phyloP scores from a whole-genome alignment of 1,140 invertebrate species.

The Glomeris maerens region DNA sequence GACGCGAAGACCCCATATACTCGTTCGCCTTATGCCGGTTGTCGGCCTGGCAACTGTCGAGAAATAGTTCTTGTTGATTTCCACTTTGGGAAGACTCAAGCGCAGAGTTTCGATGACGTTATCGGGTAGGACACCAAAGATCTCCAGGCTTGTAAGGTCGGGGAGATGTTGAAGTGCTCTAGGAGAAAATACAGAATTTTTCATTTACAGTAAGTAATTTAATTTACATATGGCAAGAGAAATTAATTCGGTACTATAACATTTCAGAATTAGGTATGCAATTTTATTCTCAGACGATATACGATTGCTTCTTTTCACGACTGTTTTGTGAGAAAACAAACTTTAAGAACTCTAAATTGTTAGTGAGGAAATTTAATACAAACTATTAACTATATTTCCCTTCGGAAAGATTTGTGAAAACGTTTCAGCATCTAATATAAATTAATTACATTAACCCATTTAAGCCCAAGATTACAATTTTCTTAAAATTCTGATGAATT shows the following conservation, averaged over 20 bases:
- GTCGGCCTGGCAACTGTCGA: slow-evolving; percentile 75
- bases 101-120: slow-evolving; percentile 41
- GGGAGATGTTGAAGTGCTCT: slow-evolving; percentile 40
- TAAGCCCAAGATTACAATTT: too few relatives aligned
- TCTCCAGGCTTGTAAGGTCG: slow-evolving; percentile 50
- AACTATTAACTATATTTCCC: too few relatives aligned
- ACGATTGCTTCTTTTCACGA: too few relatives aligned
- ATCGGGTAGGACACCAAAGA: slow-evolving; percentile 56
- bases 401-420: too few relatives aligned
- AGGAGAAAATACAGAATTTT: slow-evolving; percentile 13
- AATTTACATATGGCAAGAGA: slow-evolving; percentile 2
- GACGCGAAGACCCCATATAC: slow-evolving; percentile 72
- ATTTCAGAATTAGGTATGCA: too few relatives aligned
- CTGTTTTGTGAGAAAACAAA: too few relatives aligned
- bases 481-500: too few relatives aligned
- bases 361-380: too few relatives aligned
- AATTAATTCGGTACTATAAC: slow-evolving; percentile 3
- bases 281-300: too few relatives aligned
- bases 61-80: slow-evolving; percentile 53
- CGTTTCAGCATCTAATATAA: too few relatives aligned
- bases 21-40: slow-evolving; percentile 64
- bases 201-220: slow-evolving; percentile 3
- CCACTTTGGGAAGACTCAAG: slow-evolving; percentile 36
- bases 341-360: too few relatives aligned
- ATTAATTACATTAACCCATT: too few relatives aligned